Evolutionary conservation across 2,113 vertebrate species (phyloP).

Genomic region (Erinaceus europaeus): DNA sequence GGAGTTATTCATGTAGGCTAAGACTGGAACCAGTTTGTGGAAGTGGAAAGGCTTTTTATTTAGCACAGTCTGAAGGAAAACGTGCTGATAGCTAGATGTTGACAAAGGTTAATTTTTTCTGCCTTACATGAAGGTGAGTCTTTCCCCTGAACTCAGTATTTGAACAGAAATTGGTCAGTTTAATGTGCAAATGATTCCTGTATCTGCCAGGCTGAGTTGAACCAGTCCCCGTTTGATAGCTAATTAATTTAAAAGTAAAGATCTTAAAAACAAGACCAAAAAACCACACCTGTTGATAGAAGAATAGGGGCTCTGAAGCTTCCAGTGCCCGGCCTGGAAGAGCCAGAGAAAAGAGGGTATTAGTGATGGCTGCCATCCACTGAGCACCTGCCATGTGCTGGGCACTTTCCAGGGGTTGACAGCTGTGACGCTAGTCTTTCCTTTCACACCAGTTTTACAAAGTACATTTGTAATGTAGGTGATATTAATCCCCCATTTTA

Average conservation of each 20-base stretch:
- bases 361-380: conserved; percentile 26
- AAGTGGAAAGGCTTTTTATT: not conserved
- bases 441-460: not conserved
- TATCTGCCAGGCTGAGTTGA: not conserved
- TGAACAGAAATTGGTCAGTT: not conserved
- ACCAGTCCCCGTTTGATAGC: not conserved
- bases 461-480: not conserved
- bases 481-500: conserved; percentile 60
- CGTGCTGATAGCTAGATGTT: not conserved
- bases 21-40: not conserved
- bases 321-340: not conserved
- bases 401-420: conserved; percentile 40
- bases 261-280: not conserved
- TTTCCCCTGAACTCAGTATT: not conserved
- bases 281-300: too few relatives aligned
- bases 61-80: not conserved
- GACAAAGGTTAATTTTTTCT: not conserved
- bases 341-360: not conserved
- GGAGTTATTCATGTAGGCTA: not conserved
- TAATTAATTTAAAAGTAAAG: not conserved
- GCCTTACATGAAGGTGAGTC: not conserved
- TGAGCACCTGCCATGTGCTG: conserved; percentile 52
- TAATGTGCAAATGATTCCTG: not conserved
- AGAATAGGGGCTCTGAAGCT: not conserved
- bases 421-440: not conserved